Evolutionary conservation across 2,888 invertebrate genomes (phyloP).

Genomic region (Junonia oenone): DNA sequence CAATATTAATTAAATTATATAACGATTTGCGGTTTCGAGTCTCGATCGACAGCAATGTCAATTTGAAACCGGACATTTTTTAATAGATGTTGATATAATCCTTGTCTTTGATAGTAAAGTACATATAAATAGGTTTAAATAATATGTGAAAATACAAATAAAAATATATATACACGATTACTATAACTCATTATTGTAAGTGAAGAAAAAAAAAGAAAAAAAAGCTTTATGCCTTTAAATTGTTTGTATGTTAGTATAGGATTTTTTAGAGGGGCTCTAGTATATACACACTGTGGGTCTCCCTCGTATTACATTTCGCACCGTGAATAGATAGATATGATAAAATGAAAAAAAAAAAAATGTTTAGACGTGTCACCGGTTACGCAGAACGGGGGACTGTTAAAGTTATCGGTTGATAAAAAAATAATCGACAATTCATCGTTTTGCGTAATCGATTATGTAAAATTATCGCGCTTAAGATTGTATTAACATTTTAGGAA

Average conservation of each 20-base stretch:
- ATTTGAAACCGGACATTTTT: slow-evolving; percentile 26
- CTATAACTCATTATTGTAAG: slow-evolving; percentile 70
- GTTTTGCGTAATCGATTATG: slow-evolving; percentile 18
- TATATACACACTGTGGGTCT: slow-evolving; percentile 50
- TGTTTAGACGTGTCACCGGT: slow-evolving; percentile 16
- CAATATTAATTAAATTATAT: slow-evolving; percentile 23
- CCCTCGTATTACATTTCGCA: slow-evolving; percentile 60
- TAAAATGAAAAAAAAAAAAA: slow-evolving; percentile 49
- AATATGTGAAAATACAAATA: slow-evolving; percentile 74
- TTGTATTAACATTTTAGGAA: slow-evolving; percentile 59
- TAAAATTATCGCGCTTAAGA: slow-evolving; percentile 64
- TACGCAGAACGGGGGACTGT: background rate
- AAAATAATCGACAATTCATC: background rate
- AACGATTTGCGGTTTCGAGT: slow-evolving; percentile 9
- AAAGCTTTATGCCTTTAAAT: slow-evolving; percentile 76
- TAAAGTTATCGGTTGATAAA: background rate
- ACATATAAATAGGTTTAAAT: slow-evolving; percentile 73
- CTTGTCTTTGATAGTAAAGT: slow-evolving; percentile 74
- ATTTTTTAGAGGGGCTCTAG: slow-evolving; percentile 20
- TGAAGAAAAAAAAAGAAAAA: slow-evolving; percentile 60
- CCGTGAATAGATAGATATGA: slow-evolving; percentile 70
- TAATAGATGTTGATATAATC: slow-evolving; percentile 74
- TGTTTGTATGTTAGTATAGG: slow-evolving; percentile 63
- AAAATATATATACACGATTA: slow-evolving; percentile 79
- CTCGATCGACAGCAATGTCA: background rate